A percentile compares a stretch with the other conserved stretches of the same genome.
These are phyloP conservation scores for Lonchura striata DNA, from an alignment of 2,113 vertebrate species.

Conservation along the genomic window DNA sequence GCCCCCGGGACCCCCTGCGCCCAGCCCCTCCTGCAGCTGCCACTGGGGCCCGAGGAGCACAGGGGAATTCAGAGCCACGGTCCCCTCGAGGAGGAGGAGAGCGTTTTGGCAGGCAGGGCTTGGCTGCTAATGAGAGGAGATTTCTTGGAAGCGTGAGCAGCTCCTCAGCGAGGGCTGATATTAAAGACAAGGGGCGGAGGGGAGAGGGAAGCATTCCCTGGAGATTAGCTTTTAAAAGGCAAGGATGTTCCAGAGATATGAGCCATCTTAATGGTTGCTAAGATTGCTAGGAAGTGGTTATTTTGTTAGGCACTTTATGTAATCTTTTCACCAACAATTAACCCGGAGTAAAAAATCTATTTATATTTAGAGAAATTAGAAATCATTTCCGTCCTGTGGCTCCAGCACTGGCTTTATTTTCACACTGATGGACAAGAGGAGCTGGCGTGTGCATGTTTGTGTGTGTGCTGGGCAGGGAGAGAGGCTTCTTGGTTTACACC, in stretches of 20 bases:
- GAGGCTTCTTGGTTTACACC: slow-evolving; percentile 13
- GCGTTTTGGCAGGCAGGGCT: neutral
- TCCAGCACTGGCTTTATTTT: slow-evolving; percentile 25
- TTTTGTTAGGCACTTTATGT: slow-evolving; percentile 55
- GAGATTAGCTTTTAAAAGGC: slow-evolving; percentile 28
- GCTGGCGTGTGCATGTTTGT: neutral
- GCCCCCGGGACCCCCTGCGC: neutral
- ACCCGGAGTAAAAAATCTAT: slow-evolving; percentile 50
- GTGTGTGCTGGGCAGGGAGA: neutral
- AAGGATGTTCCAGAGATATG: slow-evolving; percentile 25
- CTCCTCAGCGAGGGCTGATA: neutral
- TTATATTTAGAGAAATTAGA: slow-evolving; percentile 61
- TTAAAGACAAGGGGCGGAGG: neutral
- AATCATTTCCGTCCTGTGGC: slow-evolving; percentile 53
- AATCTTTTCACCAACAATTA: slow-evolving; percentile 56
- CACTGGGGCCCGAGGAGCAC: accelerated
- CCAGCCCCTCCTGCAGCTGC: neutral
- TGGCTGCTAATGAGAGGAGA: slow-evolving; percentile 38
- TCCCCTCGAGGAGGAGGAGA: neutral
- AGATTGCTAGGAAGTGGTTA: slow-evolving; percentile 59
- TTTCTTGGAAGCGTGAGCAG: slow-evolving; percentile 26
- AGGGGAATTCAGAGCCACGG: neutral
- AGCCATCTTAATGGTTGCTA: slow-evolving; percentile 16
- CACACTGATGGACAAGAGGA: slow-evolving; percentile 28
- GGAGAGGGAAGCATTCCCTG: slow-evolving; percentile 22